phyloP scores from a whole-genome alignment of 2,888 invertebrate genomes.

The Philaethria dido region DNA sequence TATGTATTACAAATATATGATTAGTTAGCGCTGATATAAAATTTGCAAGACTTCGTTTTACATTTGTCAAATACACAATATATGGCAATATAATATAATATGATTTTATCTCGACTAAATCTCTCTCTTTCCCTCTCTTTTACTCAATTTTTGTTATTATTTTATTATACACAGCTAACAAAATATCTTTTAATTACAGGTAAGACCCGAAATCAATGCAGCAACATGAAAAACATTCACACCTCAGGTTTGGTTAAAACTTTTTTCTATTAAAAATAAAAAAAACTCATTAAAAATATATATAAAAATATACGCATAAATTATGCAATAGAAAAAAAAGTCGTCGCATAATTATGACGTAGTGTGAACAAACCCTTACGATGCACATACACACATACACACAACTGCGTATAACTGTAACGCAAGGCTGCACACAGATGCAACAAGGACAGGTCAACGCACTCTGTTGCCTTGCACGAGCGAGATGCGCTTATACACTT shows the following conservation, averaged over 20 bases:
- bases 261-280: neutral
- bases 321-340: conserved; percentile 24
- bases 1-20: too few species aligned
- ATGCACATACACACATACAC: conserved; percentile 72
- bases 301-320: neutral
- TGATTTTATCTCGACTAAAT: neutral
- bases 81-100: too few species aligned
- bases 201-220: conserved; percentile 44
- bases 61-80: too few species aligned
- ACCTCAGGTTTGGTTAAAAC: conserved; percentile 36
- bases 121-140: neutral
- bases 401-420: conserved; percentile 73
- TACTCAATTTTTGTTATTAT: neutral
- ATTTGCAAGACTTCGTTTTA: too few species aligned
- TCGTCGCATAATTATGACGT: conserved; percentile 48
- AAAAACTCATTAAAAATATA: neutral
- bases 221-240: conserved; percentile 35
- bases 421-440: conserved; percentile 81
- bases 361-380: conserved; percentile 73
- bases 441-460: conserved; percentile 84
- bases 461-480: conserved; percentile 81
- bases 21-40: too few species aligned
- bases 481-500: conserved; percentile 58
- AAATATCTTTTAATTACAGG: conserved; percentile 47
- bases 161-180: conserved; percentile 10